Evolutionary conservation across 1,140 invertebrate species (phyloP).

Genomic region (Heliconius melpomene): DNA sequence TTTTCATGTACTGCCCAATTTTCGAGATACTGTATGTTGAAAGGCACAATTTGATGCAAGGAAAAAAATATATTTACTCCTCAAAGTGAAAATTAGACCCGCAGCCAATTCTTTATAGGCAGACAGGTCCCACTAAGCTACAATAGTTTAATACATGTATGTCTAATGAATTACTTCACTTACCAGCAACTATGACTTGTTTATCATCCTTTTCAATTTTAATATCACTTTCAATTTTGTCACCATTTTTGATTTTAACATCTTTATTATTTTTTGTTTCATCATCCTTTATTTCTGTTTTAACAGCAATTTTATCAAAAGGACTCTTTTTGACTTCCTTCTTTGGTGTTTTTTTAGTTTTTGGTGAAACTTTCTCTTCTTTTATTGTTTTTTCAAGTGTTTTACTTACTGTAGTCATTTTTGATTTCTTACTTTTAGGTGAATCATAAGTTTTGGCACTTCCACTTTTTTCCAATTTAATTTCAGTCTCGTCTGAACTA

Average conservation of each 20-base stretch:
- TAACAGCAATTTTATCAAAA: slow-evolving; percentile 18
- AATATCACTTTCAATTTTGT: slow-evolving; percentile 8
- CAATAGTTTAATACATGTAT: too few species aligned
- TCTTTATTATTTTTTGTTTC: slow-evolving; percentile 28
- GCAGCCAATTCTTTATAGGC: too few species aligned
- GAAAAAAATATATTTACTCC: too few species aligned
- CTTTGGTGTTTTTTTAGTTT: slow-evolving; percentile 33
- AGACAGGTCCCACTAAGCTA: too few species aligned
- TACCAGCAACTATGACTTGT: slow-evolving; percentile 23
- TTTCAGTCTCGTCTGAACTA: slow-evolving; percentile 34
- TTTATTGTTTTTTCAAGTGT: slow-evolving; percentile 32
- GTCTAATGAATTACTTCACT: neutral
- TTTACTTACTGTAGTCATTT: slow-evolving; percentile 36
- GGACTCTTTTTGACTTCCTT: slow-evolving; percentile 40
- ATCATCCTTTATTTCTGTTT: slow-evolving; percentile 24
- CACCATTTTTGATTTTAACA: slow-evolving; percentile 12
- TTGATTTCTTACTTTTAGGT: slow-evolving; percentile 57
- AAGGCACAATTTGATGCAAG: too few species aligned
- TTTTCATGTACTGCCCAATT: too few species aligned
- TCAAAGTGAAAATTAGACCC: too few species aligned
- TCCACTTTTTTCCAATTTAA: slow-evolving; percentile 48
- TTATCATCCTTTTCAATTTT: slow-evolving; percentile 18
- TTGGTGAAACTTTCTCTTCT: slow-evolving; percentile 40
- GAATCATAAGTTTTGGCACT: slow-evolving; percentile 56
- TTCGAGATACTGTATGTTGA: too few species aligned